Evolutionary conservation across 2,888 invertebrate genomes (phyloP), one percentile per base, ranked within the genome.

Genomic region (Drosophila paramelanica): DNA sequence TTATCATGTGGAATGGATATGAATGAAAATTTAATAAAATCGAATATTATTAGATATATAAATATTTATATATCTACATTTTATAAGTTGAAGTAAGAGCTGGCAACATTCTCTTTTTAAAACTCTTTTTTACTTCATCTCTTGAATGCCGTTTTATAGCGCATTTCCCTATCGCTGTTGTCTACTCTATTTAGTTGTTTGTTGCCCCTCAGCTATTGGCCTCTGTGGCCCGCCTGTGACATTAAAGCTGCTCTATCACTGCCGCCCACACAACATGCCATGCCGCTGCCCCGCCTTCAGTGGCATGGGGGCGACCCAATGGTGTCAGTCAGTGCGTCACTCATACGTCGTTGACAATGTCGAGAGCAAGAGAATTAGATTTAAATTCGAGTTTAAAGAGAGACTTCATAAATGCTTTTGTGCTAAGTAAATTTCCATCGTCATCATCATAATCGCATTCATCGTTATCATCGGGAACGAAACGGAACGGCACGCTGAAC

Each of bases 321-420:
- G 69, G 41, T 72, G 77, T 70, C 73, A 86, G 62, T 73, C 73
- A 65, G 87, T 73, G 67, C 73, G 88, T 88, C 81, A 81, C 79
- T 81, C 81, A 81, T 57, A 53, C 39, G 65, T 47, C 67, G 68
- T 74, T 88, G 89, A 88, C 87, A 80, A 60, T 73, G 82, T 77
- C 73, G 81, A 77, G 73, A 86, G 86, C 67, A 62, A 43, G 66
- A 77, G 89, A 88, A 83, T 86, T 74, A 81, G 84, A 83, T 83
- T 86, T 88, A 77, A 88, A 86, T 81, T 80, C 47, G 70, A 67
- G 59, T 64, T 73, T 67, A 67, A 67, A 79, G 66, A 56, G 52
- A 58, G 53, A 61, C 74, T 81, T 67, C 52, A 70, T 65, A 85
- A 81, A 73, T 75, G 70, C 65, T 79, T 69, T 56, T 66, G 66